Evolutionary conservation across 2,113 vertebrate species (phyloP), one percentile per base, ranked within the genome.

Genomic region (Antigone vipio): DNA sequence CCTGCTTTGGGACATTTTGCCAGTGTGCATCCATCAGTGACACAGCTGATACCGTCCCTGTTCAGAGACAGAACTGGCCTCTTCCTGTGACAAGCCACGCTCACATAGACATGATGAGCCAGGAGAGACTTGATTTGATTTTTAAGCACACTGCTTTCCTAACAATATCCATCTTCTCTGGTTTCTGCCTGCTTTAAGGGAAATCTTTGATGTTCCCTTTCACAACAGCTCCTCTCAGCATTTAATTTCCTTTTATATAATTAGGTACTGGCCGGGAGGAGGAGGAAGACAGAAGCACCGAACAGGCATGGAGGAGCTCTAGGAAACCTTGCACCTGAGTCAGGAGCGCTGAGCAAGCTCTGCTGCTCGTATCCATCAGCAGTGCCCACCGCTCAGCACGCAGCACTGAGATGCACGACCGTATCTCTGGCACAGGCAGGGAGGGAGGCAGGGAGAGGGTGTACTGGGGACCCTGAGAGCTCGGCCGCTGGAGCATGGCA

Each of bases 401-500:
- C 93, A 67, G 59, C 73, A n/a, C 52, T 1, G 23, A 32, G 72
- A 74, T 15, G 56, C 2, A 2, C 2, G 19, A 24, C 80, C 3
- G 62, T 88, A 60, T 72, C 82, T 11, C 74, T 7, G 88, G 75
- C 78, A 47, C 30, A 0, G 62, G 71, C 30, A 4, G 68, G n/a
- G 69, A 21, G n/a, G 30, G 27, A 63, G 82, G 42, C 42, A 42
- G 40, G 50, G 35, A 64, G 40, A 58, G n/a, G 68, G 68, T 19
- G 86, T 52, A 0, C 58, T 12, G 87, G 85, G 89, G 84, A 87
- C 56, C 60, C 16, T 1, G 47, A n/a, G 86, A 78, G 84, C 87
- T 91, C 2, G 35, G 77, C 84, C 91, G 87, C 87, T 66, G 87
- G 89, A 95, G 93, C 66, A 19, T 90, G 91, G 87, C 87, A 22